These are phyloP conservation scores for Phenganax marumi DNA, from an alignment of 92 coral and sea anemone species.

Conservation along the genomic window DNA sequence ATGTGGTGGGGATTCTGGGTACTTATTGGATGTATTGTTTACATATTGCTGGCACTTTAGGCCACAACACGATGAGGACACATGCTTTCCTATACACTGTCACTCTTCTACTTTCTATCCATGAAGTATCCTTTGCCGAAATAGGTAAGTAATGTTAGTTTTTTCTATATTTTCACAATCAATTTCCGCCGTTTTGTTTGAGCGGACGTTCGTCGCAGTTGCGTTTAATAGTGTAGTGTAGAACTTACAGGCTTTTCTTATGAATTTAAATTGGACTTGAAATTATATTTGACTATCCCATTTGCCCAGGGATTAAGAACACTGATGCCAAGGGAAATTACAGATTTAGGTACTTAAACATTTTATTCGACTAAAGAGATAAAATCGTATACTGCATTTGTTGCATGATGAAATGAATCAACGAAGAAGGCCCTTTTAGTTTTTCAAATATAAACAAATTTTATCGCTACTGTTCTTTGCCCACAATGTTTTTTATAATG, in stretches of 20 bases:
- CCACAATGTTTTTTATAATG: background rate
- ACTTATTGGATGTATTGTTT: slow-evolving; percentile 24
- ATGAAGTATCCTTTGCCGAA: background rate
- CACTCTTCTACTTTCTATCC: background rate
- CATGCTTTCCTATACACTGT: background rate
- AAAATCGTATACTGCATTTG: background rate
- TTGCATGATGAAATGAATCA: background rate
- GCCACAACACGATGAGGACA: slow-evolving; percentile 23
- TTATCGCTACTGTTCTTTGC: too few relatives aligned
- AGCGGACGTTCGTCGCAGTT: background rate
- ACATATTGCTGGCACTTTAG: slow-evolving; percentile 17
- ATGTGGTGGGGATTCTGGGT: slow-evolving; percentile 31
- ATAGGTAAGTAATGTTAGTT: slow-evolving; percentile 13
- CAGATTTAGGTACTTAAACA: slow-evolving; percentile 11
- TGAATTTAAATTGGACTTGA: slow-evolving; percentile 12
- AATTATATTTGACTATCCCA: slow-evolving; percentile 18
- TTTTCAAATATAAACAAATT: too few relatives aligned
- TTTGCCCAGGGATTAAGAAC: slow-evolving; percentile 12
- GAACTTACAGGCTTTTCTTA: slow-evolving; percentile 15
- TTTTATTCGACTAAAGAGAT: slow-evolving; percentile 19
- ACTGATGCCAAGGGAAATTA: background rate
- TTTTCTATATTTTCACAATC: background rate
- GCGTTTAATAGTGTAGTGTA: slow-evolving; percentile 16
- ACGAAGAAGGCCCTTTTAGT: too few relatives aligned
- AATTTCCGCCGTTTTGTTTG: slow-evolving; percentile 11